Base-by-base conservation (phyloP, 2,888 invertebrate genomes). In the Ectemnius lituratus region DNA sequence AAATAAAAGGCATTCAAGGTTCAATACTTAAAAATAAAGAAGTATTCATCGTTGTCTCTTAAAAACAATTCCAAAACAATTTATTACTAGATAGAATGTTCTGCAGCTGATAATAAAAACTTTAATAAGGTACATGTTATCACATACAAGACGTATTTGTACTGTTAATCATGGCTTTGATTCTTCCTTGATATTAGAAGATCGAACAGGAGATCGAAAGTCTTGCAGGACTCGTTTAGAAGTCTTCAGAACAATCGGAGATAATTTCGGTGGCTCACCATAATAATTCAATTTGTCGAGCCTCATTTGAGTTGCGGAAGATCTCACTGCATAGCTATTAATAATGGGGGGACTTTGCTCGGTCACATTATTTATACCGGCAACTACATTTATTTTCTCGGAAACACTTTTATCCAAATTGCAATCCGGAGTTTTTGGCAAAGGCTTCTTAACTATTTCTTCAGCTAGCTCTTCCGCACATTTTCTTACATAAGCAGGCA, bases 191-290 rank as follows among this genome's bases (percentile, higher is more conserved):
- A 47, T 52, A 45, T 45, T 18, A 3, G 46, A 37, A 28, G 66
- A 27, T 20, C 63, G 47, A 57, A 82, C 2, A 0, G 82, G 86
- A 13, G 84, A 82, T 4, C 73, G 75, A 75, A 85, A 87, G n/a
- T 81, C 75, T 13, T 76, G 72, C 13, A 66, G 78, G 49, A 82
- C 79, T 23, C 79, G 76, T 1, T 73, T 81, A 5, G 81, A 81
- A 52, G 70, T 77, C 45, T 57, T 75, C 0, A 90, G 82, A 0
- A 91, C 90, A 20, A 93, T 90, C 0, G 92, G 91, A n/a, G 92
- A 91, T n/a, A 94, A 84, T 0, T 92, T 91, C 0, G 93, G 93
- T 0, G 94, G 92, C 84, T 93, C 92, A 0, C 92, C 93, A 60
- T 93, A 93, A 84, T 90, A 90, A 87, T 91, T 91, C 65, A 94